Evolutionary conservation across 2,888 invertebrate genomes (phyloP), one percentile per base, ranked within the genome.

Genomic region (Rotaria sp.): DNA sequence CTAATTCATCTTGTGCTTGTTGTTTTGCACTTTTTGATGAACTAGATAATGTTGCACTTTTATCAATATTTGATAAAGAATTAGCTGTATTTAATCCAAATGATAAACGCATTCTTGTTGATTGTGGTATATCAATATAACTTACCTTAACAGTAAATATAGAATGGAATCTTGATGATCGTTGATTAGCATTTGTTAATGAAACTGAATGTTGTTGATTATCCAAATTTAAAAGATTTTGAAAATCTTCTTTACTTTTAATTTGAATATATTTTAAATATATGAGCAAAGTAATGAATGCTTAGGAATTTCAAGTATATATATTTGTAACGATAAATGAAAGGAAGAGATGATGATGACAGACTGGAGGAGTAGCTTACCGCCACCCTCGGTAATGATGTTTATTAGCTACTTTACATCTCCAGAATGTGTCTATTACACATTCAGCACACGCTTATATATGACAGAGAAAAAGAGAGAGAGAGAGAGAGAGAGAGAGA

Each of bases 181-280:
- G 80, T 80, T 80, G 80, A 80, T 80, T 80, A n/a, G 80, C 80
- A 45, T 80, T 80, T 45, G 80, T 80, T 80, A 45, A 45, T 45
- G 45, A 45, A n/a, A 80, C 80, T 26, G 80, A 45, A 45, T 45
- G 80, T n/a, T 80, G 80, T 80, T 80, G 80, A n/a, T 80, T 41
- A 15, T 45, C 80, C 10, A 45, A 15, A 45, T 45, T 80, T 41
- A 80, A 35, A 80, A 80, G 45, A 41, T 80, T 80, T 80, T 45
- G 41, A 45, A 80, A 80, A n/a, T 80, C 80, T 45, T 80, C 80
- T 45, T 80, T 80, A 15, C 26, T 80, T 45, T 80, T 41, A 5
- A 80, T 26, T 45, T 80, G 80, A 15, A 45, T 45, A 45, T 80
- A 80, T 45, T 80, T 80, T 80, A 80, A 80, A 80, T 80, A 45